Conservation (phyloP, 2,888 invertebrate genomes). For the Heliconius aoede region DNA sequence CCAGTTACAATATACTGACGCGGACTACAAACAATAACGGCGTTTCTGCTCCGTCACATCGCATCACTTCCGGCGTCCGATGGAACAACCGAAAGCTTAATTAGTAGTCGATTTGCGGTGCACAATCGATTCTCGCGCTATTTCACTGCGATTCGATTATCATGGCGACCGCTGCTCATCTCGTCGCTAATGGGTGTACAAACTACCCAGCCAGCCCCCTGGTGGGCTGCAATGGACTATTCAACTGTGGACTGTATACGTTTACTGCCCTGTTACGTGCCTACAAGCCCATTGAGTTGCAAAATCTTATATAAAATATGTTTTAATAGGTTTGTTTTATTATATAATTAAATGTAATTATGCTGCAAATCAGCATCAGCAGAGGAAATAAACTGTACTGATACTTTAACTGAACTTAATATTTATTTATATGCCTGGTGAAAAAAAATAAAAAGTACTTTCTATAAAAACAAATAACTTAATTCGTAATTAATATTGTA, state of each 20-base stretch:
- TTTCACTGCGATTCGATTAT: conserved; percentile 71
- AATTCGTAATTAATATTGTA: background rate
- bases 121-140: conserved; percentile 73
- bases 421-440: no score
- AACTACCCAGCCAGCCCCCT: conserved; percentile 1
- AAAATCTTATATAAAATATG: no score
- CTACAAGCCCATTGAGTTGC: background rate
- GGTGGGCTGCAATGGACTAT: background rate
- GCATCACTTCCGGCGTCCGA: conserved; percentile 18
- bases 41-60: conserved; percentile 15
- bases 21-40: conserved; percentile 2
- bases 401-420: no score
- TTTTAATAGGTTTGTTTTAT: no score
- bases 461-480: background rate
- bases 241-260: no score
- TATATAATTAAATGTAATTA: no score
- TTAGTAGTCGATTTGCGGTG: conserved; percentile 62
- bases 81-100: conserved; percentile 51
- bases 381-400: no score
- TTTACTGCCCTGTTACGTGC: background rate
- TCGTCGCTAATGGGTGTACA: conserved; percentile 18
- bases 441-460: background rate
- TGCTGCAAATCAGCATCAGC: no score
- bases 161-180: conserved; percentile 37
- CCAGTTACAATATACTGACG: background rate